Conservation (phyloP, 2,797 vertebrate species). For the Sebastes iracundus region DNA sequence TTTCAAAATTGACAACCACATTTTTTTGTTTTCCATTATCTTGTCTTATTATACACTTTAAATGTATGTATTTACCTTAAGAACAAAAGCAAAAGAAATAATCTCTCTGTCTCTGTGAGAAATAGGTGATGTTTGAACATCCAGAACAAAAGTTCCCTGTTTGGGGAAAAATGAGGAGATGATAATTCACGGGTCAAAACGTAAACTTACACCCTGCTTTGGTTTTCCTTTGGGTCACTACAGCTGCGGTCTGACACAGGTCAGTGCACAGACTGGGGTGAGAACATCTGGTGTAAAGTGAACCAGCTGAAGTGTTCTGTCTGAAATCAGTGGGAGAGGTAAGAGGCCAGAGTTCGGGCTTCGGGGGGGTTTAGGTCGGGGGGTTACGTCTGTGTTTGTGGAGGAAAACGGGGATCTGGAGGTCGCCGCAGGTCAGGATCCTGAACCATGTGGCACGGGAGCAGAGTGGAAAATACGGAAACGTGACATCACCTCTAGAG, state of each 20-base stretch:
- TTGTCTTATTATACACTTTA: neutral
- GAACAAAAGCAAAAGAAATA: neutral
- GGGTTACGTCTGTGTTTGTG: conserved; percentile 60
- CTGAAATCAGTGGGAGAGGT: conserved; percentile 58
- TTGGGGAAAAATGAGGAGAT: conserved; percentile 6
- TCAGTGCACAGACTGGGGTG: conserved; percentile 44
- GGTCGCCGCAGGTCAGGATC: conserved; percentile 48
- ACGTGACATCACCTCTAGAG: conserved; percentile 16
- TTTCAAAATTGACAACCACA: neutral
- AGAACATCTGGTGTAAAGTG: conserved; percentile 66
- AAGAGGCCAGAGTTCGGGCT: conserved; percentile 62
- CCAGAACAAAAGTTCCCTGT: conserved; percentile 29
- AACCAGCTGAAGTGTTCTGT: conserved; percentile 55
- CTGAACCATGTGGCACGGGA: conserved; percentile 23
- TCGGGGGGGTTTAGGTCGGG: conserved; percentile 38
- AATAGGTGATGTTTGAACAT: conserved; percentile 2
- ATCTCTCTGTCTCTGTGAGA: neutral
- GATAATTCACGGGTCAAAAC: conserved; percentile 47
- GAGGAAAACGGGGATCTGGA: conserved; percentile 25
- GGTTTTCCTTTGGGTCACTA: conserved; percentile 37
- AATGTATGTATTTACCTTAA: neutral
- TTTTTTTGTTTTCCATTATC: neutral
- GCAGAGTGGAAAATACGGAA: conserved; percentile 23
- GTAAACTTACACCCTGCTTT: neutral
- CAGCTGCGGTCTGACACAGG: conserved; percentile 35